Evolutionary conservation across 2,888 invertebrate species (phyloP).

Genomic region (Pemphredon lugubris): DNA sequence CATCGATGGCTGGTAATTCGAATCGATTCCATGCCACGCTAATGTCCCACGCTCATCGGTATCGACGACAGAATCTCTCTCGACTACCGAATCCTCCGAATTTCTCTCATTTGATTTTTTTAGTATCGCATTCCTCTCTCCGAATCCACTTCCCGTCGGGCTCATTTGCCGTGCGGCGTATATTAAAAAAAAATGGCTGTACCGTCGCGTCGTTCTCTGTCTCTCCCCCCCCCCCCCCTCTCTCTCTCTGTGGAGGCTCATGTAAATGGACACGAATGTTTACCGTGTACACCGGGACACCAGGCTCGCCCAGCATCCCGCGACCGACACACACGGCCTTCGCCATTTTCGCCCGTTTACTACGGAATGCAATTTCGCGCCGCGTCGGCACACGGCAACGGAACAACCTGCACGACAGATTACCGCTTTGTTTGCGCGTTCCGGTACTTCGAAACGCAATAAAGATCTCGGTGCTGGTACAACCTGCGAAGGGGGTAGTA

Average conservation of each 20-base stretch:
- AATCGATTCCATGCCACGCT: no score
- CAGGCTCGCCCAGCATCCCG: not conserved
- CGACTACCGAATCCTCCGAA: no score
- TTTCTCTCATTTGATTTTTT: no score
- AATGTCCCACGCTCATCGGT: no score
- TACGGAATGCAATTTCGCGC: conserved; percentile 69
- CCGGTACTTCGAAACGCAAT: conserved; percentile 68
- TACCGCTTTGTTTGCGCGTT: conserved; percentile 67
- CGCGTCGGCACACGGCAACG: conserved; percentile 35
- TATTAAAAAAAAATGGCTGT: no score
- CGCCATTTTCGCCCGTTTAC: conserved; percentile 68
- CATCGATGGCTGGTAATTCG: no score
- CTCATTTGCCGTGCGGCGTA: no score
- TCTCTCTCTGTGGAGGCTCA: not conserved
- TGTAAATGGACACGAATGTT: conserved; percentile 36
- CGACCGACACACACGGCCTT: conserved; percentile 24
- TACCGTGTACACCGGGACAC: conserved; percentile 31
- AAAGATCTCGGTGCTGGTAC: conserved; percentile 55
- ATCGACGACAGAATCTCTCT: no score
- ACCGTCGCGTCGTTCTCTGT: no score
- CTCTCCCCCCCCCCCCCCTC: not conserved
- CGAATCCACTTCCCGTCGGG: no score
- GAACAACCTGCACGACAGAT: conserved; percentile 65
- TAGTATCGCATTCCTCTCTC: no score
- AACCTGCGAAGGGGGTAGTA: no score